Percentiles rank a stretch among this genome's conserved stretches.
Conservation (phyloP, 2,888 invertebrate genomes). For the Xestia xanthographa region DNA sequence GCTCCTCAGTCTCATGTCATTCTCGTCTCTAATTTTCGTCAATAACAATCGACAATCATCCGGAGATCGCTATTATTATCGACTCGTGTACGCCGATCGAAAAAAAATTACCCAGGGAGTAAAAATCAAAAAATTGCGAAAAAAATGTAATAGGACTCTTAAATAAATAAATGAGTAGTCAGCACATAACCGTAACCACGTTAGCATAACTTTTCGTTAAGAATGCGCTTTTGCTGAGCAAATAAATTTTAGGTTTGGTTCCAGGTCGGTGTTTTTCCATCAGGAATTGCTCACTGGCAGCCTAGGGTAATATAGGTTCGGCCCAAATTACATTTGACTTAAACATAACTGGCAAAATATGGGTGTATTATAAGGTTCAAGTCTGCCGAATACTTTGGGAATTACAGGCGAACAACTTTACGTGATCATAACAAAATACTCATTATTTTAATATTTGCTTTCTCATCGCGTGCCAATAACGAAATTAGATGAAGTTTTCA, state of each 20-base stretch:
- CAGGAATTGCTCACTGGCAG: neutral
- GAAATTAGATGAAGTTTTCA: conserved; percentile 4
- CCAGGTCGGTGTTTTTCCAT: neutral
- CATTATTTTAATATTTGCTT: conserved; percentile 3
- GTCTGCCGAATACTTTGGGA: neutral
- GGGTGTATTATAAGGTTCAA: neutral
- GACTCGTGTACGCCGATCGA: too few species aligned
- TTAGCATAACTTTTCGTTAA: neutral
- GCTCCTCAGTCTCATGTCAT: too few species aligned
- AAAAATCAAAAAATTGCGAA: too few species aligned
- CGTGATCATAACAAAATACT: neutral
- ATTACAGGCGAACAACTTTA: neutral
- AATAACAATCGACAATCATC: too few species aligned
- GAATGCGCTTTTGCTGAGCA: neutral
- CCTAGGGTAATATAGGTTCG: neutral
- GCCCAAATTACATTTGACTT: neutral
- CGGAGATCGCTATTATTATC: too few species aligned
- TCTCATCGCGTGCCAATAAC: conserved; percentile 13
- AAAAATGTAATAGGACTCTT: too few species aligned
- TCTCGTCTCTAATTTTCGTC: too few species aligned
- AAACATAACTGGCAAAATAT: neutral
- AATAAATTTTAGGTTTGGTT: neutral
- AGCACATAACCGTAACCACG: neutral
- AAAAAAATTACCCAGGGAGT: too few species aligned
- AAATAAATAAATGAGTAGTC: neutral